Evolutionary conservation across 1,140 invertebrate genomes (phyloP).

Genomic region (Melanaphis sacchari): DNA sequence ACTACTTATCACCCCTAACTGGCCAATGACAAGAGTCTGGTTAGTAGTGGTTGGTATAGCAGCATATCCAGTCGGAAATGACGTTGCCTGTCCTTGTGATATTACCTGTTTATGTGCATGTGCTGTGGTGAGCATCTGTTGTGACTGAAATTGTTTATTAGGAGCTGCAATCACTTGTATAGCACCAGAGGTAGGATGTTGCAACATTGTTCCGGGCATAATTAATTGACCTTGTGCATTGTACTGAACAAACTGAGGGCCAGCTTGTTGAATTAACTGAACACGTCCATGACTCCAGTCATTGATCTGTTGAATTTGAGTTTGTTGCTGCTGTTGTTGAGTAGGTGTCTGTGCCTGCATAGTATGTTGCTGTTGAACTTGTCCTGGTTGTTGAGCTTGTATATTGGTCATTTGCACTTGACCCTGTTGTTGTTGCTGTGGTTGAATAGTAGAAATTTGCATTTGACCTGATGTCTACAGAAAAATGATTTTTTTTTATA

Average conservation of each 20-base stretch:
- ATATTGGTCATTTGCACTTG: conserved; percentile 63
- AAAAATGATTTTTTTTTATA: not conserved
- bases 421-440: conserved; percentile 58
- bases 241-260: conserved; percentile 66
- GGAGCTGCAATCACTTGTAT: conserved; percentile 63
- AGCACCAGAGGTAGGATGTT: conserved; percentile 64
- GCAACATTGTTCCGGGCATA: conserved; percentile 66
- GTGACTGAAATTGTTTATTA: conserved; percentile 55
- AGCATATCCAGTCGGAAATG: conserved; percentile 71
- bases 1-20: conserved; percentile 65
- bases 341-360: conserved; percentile 60
- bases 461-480: conserved; percentile 49
- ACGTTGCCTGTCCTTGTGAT: conserved; percentile 63
- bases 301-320: conserved; percentile 58
- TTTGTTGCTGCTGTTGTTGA: conserved; percentile 40
- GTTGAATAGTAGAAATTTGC: conserved; percentile 49
- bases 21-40: conserved; percentile 65
- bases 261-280: conserved; percentile 51
- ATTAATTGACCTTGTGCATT: conserved; percentile 66
- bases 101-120: conserved; percentile 56
- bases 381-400: conserved; percentile 65
- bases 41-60: conserved; percentile 65
- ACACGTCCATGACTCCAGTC: conserved; percentile 58
- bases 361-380: conserved; percentile 64
- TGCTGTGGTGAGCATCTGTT: conserved; percentile 52